phyloP scores from a whole-genome alignment of 2,113 vertebrate species.

The Protomyctophum bolini region DNA sequence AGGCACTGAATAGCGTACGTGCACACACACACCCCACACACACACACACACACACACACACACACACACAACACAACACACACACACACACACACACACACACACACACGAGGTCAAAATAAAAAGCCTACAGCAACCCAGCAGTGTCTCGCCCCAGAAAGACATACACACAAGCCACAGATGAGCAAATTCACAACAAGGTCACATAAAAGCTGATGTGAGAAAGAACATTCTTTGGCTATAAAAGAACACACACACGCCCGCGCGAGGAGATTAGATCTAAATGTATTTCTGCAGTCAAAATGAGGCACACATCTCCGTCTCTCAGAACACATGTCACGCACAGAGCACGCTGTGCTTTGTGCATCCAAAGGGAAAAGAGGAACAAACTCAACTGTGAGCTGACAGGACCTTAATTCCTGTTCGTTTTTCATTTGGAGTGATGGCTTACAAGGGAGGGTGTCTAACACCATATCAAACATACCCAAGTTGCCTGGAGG shows the following conservation, averaged over 20 bases:
- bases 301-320: slow-evolving; percentile 61
- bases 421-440: slow-evolving; percentile 52
- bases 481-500: slow-evolving; percentile 60
- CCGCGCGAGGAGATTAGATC: slow-evolving; percentile 61
- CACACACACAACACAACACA: not conserved
- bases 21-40: slow-evolving; percentile 38
- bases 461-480: slow-evolving; percentile 59
- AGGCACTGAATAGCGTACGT: slow-evolving; percentile 74
- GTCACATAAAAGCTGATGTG: slow-evolving; percentile 58
- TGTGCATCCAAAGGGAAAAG: slow-evolving; percentile 48
- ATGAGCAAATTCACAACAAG: not conserved
- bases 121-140: slow-evolving; percentile 26
- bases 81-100: slow-evolving; percentile 9
- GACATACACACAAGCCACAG: slow-evolving; percentile 22
- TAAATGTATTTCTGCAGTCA: slow-evolving; percentile 69
- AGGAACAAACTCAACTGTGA: slow-evolving; percentile 57
- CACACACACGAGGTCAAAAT: slow-evolving; percentile 5
- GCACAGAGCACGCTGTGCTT: slow-evolving; percentile 49
- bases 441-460: slow-evolving; percentile 4
- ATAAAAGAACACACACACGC: slow-evolving; percentile 62
- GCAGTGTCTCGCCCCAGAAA: slow-evolving; percentile 53
- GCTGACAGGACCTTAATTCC: slow-evolving; percentile 63
- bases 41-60: slow-evolving; percentile 18
- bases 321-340: slow-evolving; percentile 67
- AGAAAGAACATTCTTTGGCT: slow-evolving; percentile 61